phyloP scores from a whole-genome alignment of 2,797 vertebrate species.

The Rhodeus uyekii region DNA sequence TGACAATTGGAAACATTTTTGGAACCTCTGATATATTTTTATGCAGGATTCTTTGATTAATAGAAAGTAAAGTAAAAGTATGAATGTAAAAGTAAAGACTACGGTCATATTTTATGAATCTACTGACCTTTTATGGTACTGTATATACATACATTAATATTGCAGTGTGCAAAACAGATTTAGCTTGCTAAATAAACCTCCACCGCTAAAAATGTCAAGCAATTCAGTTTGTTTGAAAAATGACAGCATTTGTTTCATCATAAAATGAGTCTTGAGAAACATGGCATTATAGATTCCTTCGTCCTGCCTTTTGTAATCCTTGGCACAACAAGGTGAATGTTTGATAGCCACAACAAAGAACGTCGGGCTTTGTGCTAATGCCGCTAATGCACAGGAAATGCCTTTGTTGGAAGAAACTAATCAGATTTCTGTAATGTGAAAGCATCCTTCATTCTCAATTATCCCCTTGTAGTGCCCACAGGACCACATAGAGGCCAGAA shows the following conservation, averaged over 20 bases:
- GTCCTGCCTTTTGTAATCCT: not conserved
- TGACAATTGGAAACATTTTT: not conserved
- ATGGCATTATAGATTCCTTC: not conserved
- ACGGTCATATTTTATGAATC: not conserved
- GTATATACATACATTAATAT: not conserved
- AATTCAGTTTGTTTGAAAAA: not conserved
- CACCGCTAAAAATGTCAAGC: not conserved
- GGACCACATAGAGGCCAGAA: constrained; percentile 19
- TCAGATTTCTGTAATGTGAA: constrained; percentile 77
- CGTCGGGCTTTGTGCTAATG: constrained; percentile 62
- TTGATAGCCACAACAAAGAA: constrained; percentile 50
- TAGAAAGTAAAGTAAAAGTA: too few relatives aligned
- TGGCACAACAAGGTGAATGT: constrained; percentile 33
- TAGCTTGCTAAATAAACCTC: not conserved
- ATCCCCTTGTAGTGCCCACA: constrained; percentile 64
- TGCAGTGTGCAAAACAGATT: not conserved
- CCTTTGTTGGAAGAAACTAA: constrained; percentile 71
- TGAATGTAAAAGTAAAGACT: too few relatives aligned
- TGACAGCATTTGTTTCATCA: not conserved
- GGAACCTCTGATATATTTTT: not conserved
- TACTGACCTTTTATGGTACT: not conserved
- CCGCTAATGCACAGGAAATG: constrained; percentile 80
- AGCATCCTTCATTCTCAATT: constrained; percentile 72
- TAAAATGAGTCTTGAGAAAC: not conserved
- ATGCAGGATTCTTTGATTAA: not conserved